Evolutionary conservation across 2,797 vertebrate genomes (phyloP).

Genomic region (Enteromius anoplus): DNA sequence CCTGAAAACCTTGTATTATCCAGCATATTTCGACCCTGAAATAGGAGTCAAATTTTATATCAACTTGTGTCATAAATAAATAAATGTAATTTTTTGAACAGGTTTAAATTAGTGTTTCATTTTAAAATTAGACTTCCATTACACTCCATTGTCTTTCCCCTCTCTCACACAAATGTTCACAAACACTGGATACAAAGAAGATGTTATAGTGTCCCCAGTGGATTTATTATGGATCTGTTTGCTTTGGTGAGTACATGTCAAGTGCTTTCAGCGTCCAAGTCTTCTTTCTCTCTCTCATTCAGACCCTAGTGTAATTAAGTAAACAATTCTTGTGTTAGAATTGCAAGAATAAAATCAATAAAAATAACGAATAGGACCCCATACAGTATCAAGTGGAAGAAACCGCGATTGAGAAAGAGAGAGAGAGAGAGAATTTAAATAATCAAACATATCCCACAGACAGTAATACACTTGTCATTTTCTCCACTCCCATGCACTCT

Average conservation of each 20-base stretch:
- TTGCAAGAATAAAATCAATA: conserved; percentile 33
- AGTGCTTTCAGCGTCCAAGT: conserved; percentile 37
- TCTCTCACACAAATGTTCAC: neutral
- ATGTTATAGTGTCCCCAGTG: conserved; percentile 31
- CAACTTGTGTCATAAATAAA: neutral
- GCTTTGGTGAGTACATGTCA: conserved; percentile 33
- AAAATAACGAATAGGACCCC: conserved; percentile 28
- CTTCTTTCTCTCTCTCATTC: conserved; percentile 20
- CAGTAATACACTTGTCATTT: conserved; percentile 30
- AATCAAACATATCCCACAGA: conserved; percentile 21
- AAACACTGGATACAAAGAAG: conserved; percentile 31
- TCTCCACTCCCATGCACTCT: conserved; percentile 19
- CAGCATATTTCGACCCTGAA: no score
- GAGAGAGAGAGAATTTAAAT: conserved; percentile 19
- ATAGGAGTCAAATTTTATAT: neutral
- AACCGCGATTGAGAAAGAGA: neutral
- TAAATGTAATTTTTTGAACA: neutral
- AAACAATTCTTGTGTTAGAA: conserved; percentile 40
- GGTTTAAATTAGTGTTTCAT: neutral
- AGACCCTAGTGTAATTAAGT: conserved; percentile 40
- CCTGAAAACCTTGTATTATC: no score
- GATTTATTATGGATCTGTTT: conserved; percentile 45
- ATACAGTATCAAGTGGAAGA: neutral
- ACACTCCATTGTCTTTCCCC: neutral
- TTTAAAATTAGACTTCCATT: neutral